Conservation (phyloP, 2,113 vertebrate species). For the Riparia riparia region DNA sequence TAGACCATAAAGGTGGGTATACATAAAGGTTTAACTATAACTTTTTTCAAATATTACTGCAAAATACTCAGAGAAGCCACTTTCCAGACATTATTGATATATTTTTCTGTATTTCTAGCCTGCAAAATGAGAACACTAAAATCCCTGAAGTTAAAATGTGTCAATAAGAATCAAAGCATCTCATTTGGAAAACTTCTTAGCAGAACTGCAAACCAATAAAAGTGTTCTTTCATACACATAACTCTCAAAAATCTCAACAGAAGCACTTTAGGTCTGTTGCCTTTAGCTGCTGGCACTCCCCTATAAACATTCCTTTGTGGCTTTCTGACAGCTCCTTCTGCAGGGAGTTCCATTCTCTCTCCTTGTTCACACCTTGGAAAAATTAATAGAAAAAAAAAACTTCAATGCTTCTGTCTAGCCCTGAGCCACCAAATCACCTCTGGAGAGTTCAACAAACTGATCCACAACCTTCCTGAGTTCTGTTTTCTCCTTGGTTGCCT, state of each 20-base stretch:
- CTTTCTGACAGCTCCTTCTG: not conserved
- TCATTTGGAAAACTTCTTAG: not conserved
- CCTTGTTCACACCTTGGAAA: not conserved
- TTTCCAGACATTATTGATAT: not conserved
- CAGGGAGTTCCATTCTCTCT: accelerated
- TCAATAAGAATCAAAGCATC: not conserved
- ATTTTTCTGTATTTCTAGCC: not conserved
- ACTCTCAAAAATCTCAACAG: not conserved
- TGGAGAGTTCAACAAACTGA: not conserved
- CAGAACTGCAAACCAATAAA: not conserved
- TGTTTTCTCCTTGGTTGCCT: not conserved
- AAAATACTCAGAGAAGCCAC: not conserved
- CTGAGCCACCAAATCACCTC: not conserved
- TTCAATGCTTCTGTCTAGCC: not conserved
- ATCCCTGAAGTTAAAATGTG: not conserved
- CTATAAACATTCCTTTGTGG: not conserved
- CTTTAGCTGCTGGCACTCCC: not conserved
- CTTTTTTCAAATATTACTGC: not conserved
- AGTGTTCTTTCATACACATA: not conserved
- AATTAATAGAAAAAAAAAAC: not conserved
- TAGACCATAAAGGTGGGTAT: not conserved
- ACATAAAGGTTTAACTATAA: not conserved
- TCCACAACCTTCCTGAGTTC: accelerated
- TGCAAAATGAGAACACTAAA: not conserved
- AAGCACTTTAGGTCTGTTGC: not conserved